These are phyloP conservation scores for Megaceryle torquata DNA, from an alignment of 2,113 vertebrate species.

Conservation along the genomic window DNA sequence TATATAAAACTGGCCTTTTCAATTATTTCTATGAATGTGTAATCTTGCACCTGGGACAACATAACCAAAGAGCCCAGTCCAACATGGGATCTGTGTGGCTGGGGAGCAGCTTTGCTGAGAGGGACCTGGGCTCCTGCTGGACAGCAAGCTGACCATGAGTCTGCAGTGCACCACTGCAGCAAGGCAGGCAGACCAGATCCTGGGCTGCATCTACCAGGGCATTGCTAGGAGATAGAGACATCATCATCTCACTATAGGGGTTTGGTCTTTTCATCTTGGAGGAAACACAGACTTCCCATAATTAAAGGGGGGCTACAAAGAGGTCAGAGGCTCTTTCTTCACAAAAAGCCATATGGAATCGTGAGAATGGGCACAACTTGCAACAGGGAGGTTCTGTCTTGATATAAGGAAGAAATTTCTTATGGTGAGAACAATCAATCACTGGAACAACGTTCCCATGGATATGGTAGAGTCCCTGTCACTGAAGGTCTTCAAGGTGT, in stretches of 20 bases:
- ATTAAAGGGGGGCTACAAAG: neutral
- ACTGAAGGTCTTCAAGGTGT: neutral
- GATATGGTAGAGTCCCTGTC: fast-evolving
- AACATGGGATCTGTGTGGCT: neutral
- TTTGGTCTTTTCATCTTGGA: neutral
- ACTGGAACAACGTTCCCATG: neutral
- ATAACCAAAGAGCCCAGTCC: fast-evolving
- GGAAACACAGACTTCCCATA: neutral
- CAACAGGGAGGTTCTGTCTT: fast-evolving
- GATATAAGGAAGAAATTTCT: too few species aligned
- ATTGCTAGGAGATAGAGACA: fast-evolving
- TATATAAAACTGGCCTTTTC: neutral
- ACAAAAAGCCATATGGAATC: neutral
- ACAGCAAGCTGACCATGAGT: neutral
- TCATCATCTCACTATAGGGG: fast-evolving
- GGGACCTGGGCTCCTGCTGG: neutral
- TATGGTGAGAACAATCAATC: neutral
- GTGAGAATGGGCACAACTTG: fast-evolving
- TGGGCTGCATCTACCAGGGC: fast-evolving
- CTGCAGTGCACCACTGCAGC: neutral
- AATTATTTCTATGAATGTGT: neutral
- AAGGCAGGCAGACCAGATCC: fast-evolving
- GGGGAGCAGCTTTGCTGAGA: neutral
- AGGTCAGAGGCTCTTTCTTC: fast-evolving
- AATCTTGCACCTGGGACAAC: neutral